A percentile compares a stretch with the other conserved stretches of the same genome.
phyloP scores from a whole-genome alignment of 1,140 invertebrate genomes.

The Scaptomyza graminum region DNA sequence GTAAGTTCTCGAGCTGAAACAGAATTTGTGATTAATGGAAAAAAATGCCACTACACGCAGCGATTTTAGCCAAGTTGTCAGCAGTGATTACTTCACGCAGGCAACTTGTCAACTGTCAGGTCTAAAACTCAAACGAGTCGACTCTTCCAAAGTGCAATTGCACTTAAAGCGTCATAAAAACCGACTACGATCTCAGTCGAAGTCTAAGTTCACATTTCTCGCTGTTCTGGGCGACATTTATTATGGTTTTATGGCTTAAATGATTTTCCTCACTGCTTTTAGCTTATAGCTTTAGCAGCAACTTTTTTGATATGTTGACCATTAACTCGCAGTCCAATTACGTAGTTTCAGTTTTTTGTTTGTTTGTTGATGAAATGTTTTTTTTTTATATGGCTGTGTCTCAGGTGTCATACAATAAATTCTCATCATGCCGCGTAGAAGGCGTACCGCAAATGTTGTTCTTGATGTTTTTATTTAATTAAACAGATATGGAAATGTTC shows the following conservation, averaged over 20 bases:
- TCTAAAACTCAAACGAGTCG: conserved; percentile 13
- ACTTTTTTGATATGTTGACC: conserved; percentile 48
- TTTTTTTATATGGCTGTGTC: conserved; percentile 51
- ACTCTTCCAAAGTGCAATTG: conserved; percentile 31
- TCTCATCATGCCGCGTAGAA: conserved; percentile 41
- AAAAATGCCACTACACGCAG: conserved; percentile 31
- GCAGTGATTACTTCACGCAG: conserved; percentile 18
- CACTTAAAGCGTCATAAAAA: conserved; percentile 20
- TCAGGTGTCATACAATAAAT: conserved; percentile 70
- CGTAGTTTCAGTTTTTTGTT: conserved; percentile 32
- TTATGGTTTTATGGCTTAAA: conserved; percentile 32
- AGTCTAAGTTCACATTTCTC: conserved; percentile 28
- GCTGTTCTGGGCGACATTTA: conserved; percentile 21
- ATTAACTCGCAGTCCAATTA: conserved; percentile 73
- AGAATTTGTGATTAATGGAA: conserved; percentile 41
- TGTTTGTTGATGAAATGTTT: conserved; percentile 33
- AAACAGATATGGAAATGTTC: conserved; percentile 49
- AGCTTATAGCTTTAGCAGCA: conserved; percentile 23
- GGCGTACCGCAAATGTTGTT: conserved; percentile 47
- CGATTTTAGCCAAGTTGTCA: conserved; percentile 5
- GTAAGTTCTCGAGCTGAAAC: conserved; percentile 12
- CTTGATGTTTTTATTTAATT: conserved; percentile 48
- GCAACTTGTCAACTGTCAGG: conserved; percentile 40
- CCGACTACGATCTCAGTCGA: neutral
- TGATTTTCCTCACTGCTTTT: conserved; percentile 23